These are phyloP conservation scores for Epinephelus malabaricus DNA, from an alignment of 2,797 vertebrate genomes.

Conservation along the genomic window DNA sequence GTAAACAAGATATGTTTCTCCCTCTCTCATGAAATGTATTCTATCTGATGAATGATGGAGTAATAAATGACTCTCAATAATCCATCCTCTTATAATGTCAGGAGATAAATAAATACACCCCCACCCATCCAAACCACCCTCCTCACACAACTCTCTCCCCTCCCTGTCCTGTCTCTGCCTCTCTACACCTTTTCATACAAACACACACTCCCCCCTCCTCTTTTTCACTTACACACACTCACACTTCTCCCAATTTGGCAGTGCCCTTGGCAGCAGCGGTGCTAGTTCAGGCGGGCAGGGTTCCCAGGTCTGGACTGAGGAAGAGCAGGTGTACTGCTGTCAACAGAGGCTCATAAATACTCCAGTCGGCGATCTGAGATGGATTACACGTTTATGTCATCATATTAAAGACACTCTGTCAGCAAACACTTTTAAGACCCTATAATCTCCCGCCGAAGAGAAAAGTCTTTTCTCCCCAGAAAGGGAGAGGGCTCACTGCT, in stretches of 20 bases:
- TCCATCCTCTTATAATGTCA: slow-evolving; percentile 24
- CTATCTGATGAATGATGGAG: slow-evolving; percentile 30
- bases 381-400: slow-evolving; percentile 68
- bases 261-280: slow-evolving; percentile 47
- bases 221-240: slow-evolving; percentile 15
- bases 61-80: slow-evolving; percentile 27
- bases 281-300: slow-evolving; percentile 38
- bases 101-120: slow-evolving; percentile 41
- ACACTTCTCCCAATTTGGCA: slow-evolving; percentile 60
- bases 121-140: slow-evolving; percentile 1
- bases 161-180: slow-evolving; percentile 10
- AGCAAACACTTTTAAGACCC: slow-evolving; percentile 66
- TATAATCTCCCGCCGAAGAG: slow-evolving; percentile 40
- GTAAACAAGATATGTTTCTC: slow-evolving; percentile 29
- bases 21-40: slow-evolving; percentile 24
- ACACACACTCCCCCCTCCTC: not conserved
- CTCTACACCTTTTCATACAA: slow-evolving; percentile 27
- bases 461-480: slow-evolving; percentile 29
- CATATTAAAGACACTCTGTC: slow-evolving; percentile 69
- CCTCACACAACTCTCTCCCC: not conserved
- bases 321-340: slow-evolving; percentile 74
- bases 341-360: slow-evolving; percentile 75
- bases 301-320: slow-evolving; percentile 51
- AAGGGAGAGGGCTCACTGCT: not conserved
- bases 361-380: slow-evolving; percentile 41